phyloP scores from a whole-genome alignment of 2,888 invertebrate species.

The Ennomos erosarius region DNA sequence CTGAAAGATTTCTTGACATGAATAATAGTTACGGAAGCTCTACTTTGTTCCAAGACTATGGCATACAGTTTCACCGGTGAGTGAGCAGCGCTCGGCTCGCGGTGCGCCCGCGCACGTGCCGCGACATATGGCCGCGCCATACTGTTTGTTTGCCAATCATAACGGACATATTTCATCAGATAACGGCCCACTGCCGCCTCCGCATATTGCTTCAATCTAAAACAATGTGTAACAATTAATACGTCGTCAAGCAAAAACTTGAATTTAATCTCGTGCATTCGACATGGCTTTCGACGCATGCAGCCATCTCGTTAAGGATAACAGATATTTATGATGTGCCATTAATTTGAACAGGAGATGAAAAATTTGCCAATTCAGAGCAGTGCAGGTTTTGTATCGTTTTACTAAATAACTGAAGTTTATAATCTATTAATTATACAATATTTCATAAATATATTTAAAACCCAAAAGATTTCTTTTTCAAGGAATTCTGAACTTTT shows the following conservation, averaged over 20 bases:
- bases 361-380: slow-evolving; percentile 1
- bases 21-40: not conserved
- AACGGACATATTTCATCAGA: slow-evolving; percentile 86
- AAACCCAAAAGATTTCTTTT: too few relatives aligned
- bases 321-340: slow-evolving; percentile 37
- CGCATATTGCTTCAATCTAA: slow-evolving; percentile 78
- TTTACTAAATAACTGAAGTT: too few relatives aligned
- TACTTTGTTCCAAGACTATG: slow-evolving; percentile 35
- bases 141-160: slow-evolving; percentile 86
- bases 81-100: slow-evolving; percentile 66
- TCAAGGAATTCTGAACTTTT: too few relatives aligned
- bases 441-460: too few relatives aligned
- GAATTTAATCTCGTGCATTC: slow-evolving; percentile 59
- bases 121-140: slow-evolving; percentile 83
- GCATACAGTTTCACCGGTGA: slow-evolving; percentile 78
- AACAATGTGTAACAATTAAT: slow-evolving; percentile 80
- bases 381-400: too few relatives aligned
- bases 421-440: too few relatives aligned
- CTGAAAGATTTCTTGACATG: too few relatives aligned
- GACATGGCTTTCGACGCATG: slow-evolving; percentile 62
- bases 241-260: slow-evolving; percentile 58
- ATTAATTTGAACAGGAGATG: slow-evolving; percentile 20
- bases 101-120: slow-evolving; percentile 83
- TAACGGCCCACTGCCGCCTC: slow-evolving; percentile 76
- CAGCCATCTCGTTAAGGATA: slow-evolving; percentile 42